phyloP scores from a whole-genome alignment of 1,140 invertebrate species.

The Oscheius sp. region DNA sequence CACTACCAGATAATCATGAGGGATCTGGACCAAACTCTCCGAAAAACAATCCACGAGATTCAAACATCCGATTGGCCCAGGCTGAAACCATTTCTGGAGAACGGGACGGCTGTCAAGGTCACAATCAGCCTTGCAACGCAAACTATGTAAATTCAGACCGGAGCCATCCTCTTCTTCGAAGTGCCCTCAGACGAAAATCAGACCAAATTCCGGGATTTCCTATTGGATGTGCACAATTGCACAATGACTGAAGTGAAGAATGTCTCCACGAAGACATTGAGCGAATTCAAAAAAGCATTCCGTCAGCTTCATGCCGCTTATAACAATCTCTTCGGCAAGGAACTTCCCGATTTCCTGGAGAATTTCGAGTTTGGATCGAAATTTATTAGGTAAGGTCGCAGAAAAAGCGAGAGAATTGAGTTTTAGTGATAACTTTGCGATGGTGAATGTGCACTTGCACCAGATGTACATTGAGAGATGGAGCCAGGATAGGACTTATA shows the following conservation, averaged over 20 bases:
- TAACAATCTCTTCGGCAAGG: conserved; percentile 53
- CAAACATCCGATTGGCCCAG: conserved; percentile 42
- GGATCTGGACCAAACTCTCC: conserved; percentile 52
- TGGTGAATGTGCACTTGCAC: conserved; percentile 59
- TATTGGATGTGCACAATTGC: conserved; percentile 54
- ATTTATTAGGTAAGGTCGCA: conserved; percentile 50
- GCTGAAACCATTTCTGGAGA: conserved; percentile 9
- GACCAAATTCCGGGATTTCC: conserved; percentile 43
- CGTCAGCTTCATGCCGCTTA: conserved; percentile 37
- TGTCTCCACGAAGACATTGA: conserved; percentile 45
- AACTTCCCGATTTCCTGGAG: conserved; percentile 54
- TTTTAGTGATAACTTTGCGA: conserved; percentile 59
- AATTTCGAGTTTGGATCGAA: conserved; percentile 57
- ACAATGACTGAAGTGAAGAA: conserved; percentile 53
- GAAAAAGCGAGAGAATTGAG: neutral
- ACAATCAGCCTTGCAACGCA: conserved; percentile 16
- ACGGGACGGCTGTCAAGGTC: conserved; percentile 47
- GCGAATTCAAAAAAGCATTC: conserved; percentile 50
- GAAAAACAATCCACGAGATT: conserved; percentile 50
- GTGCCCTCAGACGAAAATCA: conserved; percentile 33
- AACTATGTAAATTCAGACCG: conserved; percentile 38
- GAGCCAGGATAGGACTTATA: conserved; percentile 57
- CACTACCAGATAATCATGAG: conserved; percentile 45
- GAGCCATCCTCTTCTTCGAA: conserved; percentile 54
- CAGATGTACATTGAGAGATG: conserved; percentile 60